Conservation (phyloP, 1,140 invertebrate genomes). For the Drosophila sulfurigaster region DNA sequence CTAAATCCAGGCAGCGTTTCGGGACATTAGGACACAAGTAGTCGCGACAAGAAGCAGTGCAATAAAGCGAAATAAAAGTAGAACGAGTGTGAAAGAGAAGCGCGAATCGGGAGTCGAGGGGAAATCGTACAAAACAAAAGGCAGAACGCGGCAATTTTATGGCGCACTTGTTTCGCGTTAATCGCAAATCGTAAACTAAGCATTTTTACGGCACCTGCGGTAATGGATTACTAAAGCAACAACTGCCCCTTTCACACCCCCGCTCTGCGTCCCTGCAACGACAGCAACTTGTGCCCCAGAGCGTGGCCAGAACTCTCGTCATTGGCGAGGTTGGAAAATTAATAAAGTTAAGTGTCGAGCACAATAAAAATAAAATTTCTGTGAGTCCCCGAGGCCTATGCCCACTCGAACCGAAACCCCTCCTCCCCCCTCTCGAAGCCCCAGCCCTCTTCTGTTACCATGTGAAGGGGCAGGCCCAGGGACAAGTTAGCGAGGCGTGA, state of each 20-base stretch:
- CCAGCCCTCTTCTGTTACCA: not conserved
- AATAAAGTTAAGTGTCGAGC: constrained; percentile 82
- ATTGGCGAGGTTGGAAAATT: constrained; percentile 71
- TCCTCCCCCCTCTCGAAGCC: not conserved
- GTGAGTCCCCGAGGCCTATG: constrained; percentile 14
- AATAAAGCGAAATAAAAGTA: constrained; percentile 6
- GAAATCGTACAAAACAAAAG: constrained; percentile 49
- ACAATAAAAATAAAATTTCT: constrained; percentile 77
- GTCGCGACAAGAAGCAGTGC: not conserved
- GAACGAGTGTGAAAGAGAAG: constrained; percentile 4
- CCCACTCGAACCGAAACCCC: constrained; percentile 6
- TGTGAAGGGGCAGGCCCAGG: not conserved
- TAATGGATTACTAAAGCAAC: constrained; percentile 77
- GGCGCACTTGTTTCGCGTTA: constrained; percentile 81
- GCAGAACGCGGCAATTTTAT: constrained; percentile 66
- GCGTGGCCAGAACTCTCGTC: constrained; percentile 56
- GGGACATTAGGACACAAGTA: not conserved
- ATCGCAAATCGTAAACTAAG: constrained; percentile 82
- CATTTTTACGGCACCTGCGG: constrained; percentile 82
- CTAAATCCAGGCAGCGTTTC: not conserved
- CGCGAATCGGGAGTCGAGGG: not conserved
- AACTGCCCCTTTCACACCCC: constrained; percentile 5
- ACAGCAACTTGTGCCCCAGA: not conserved
- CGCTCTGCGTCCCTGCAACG: not conserved
- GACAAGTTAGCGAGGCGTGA: constrained; percentile 74